Conservation (phyloP, 2,888 invertebrate genomes). For the Troides aeacus region DNA sequence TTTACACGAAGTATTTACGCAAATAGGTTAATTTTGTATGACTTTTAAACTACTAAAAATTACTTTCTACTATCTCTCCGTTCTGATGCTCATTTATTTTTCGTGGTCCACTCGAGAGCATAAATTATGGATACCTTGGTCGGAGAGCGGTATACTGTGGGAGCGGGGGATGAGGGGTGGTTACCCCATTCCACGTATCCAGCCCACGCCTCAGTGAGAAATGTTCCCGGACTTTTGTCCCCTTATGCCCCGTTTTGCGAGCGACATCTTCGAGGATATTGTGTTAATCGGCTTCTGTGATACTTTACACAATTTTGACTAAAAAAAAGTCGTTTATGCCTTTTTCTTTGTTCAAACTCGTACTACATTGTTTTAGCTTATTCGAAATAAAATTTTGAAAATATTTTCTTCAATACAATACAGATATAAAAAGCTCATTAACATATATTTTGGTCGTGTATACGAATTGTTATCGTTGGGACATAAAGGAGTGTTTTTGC, state of each 20-base stretch:
- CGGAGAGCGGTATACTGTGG: constrained; percentile 45
- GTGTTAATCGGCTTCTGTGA: constrained; percentile 72
- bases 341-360: constrained; percentile 29
- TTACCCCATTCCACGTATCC: constrained; percentile 32
- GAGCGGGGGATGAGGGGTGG: constrained; percentile 29
- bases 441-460: background rate
- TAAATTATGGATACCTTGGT: constrained; percentile 76
- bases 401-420: background rate
- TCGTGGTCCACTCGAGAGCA: constrained; percentile 70
- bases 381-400: background rate
- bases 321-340: constrained; percentile 40
- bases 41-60: background rate
- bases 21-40: no score
- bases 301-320: constrained; percentile 61
- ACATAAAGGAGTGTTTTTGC: constrained; percentile 47
- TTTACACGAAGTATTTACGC: no score
- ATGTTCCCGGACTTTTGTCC: constrained; percentile 74
- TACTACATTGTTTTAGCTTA: constrained; percentile 4
- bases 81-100: constrained; percentile 69
- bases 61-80: constrained; percentile 56
- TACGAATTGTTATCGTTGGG: constrained; percentile 10
- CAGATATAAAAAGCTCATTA: background rate
- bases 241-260: constrained; percentile 71
- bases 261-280: constrained; percentile 77
- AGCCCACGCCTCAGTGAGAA: constrained; percentile 60